Evolutionary conservation across 2,888 invertebrate species (phyloP).

Genomic region (Ctena decussata): DNA sequence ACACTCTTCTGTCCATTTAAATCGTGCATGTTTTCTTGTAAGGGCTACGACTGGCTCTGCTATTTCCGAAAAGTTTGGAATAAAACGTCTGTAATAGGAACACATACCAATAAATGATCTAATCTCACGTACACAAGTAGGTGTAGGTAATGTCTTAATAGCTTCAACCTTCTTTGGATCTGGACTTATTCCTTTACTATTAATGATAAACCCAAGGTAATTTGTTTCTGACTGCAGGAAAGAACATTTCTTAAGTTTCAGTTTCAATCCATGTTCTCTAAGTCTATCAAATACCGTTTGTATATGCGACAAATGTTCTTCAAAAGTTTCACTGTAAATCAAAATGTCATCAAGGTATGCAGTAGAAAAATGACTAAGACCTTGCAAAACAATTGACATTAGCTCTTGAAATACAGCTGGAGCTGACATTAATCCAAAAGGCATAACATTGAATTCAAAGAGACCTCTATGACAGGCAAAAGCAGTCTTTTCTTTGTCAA

Average conservation of each 20-base stretch:
- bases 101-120: slow-evolving; percentile 46
- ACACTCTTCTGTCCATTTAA: slow-evolving; percentile 36
- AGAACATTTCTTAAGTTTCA: neutral
- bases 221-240: neutral
- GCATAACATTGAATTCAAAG: slow-evolving; percentile 8
- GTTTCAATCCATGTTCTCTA: neutral
- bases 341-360: neutral
- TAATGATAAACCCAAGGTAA: neutral
- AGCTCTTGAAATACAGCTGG: neutral
- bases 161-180: neutral
- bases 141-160: slow-evolving; percentile 1
- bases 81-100: slow-evolving; percentile 40
- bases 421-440: neutral
- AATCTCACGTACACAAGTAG: slow-evolving; percentile 29
- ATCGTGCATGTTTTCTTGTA: slow-evolving; percentile 41
- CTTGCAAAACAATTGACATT: neutral
- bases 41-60: slow-evolving; percentile 40
- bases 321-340: neutral
- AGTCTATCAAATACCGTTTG: neutral
- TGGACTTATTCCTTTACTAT: neutral
- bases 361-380: neutral
- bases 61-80: slow-evolving; percentile 47
- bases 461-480: neutral
- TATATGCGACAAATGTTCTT: neutral
- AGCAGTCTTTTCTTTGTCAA: slow-evolving; percentile 17